Evolutionary conservation across 2,888 invertebrate species (phyloP), one percentile per base, ranked within the genome.

Genomic region (Lamellibrachia columna): DNA sequence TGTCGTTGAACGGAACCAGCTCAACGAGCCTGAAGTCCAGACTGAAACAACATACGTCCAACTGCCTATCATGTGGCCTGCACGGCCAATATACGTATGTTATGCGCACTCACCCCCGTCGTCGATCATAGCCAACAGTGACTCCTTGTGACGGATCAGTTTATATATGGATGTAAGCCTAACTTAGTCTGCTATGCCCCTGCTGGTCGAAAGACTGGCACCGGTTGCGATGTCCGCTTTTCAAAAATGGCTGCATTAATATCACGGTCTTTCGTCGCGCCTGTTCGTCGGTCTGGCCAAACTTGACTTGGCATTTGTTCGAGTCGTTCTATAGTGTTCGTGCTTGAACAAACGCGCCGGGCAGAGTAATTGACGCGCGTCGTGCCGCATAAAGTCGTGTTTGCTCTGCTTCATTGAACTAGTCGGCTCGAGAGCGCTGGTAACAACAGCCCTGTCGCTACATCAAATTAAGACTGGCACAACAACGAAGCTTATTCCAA

Each of bases 221-320:
- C 75, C 6, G 75, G 15, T 75, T 75, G 75, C 75, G 22, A 75
- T 75, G 22, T 22, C 75, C 22, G 15, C 75, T 75, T 75, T 75
- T 15, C n/a, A 75, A 75, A 75, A 15, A 11, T 22, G 75, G n/a
- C 75, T n/a, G n/a, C 75, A 75, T 75, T 75, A 75, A 75, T 75
- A 75, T 75, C n/a, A n/a, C 58, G 58, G 58, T 58, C 58, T 11
- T 8, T 58, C 11, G 58, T 58, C 58, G 58, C 75, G n/a, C 75
- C 75, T 75, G n/a, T 15, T n/a, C 75, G 22, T 75, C 22, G n/a
- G 75, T 22, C 75, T 75, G 22, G n/a, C 75, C 15, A 22, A 22
- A 22, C 75, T 75, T 22, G 75, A 75, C 75, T 75, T 75, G 75
- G 75, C 75, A 75, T 75, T n/a, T 75, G 75, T 75, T n/a, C 75